Base-by-base conservation (phyloP, 2,113 vertebrate genomes). In the Athene cunicularia region DNA sequence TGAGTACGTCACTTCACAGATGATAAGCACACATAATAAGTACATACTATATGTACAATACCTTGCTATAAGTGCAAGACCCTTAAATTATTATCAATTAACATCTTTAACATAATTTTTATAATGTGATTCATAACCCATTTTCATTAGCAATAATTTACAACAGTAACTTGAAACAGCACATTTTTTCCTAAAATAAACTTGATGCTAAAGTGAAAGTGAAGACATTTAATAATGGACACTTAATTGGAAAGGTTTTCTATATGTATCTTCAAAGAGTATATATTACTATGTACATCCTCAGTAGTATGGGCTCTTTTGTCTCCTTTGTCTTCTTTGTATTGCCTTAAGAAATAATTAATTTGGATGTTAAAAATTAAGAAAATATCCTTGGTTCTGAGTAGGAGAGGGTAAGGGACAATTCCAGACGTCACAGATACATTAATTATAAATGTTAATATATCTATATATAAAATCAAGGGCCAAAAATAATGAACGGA, bases 361-460 rank as follows among this genome's bases (percentile, higher is more conserved):
- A 47, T 77, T 77, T 85, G 17, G 3, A 64, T 63, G 12, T 19
- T 50, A 77, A 82, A 76, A 87, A 83, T n/a, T 30, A 82, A 73
- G 39, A 77, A 60, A 72, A 60, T 62, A 62, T n/a, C 23, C 26
- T 71, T 50, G 9, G 6, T 66, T 76, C 77, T 83, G 64, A 43
- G 21, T 49, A 79, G 39, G 17, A 1, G 1, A 16, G 12, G 7
- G 39, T 21, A 33, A 70, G 33, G 11, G 20, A 50, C 1, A 2
- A 37, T 66, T 90, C 50, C 27, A 76, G 45, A 30, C 12, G 62
- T 19, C 22, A 82, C 7, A 75, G 52, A 56, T 52, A 52, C 5
- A 33, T 88, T 66, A 26, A 66, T 56, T 77, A 37, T 14, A 19
- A 27, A 27, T 88, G 68, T 68, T n/a, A 27, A n/a, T 77, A 27